Evolutionary conservation across 2,113 vertebrate species (phyloP).

Genomic region (Gobio gobio): DNA sequence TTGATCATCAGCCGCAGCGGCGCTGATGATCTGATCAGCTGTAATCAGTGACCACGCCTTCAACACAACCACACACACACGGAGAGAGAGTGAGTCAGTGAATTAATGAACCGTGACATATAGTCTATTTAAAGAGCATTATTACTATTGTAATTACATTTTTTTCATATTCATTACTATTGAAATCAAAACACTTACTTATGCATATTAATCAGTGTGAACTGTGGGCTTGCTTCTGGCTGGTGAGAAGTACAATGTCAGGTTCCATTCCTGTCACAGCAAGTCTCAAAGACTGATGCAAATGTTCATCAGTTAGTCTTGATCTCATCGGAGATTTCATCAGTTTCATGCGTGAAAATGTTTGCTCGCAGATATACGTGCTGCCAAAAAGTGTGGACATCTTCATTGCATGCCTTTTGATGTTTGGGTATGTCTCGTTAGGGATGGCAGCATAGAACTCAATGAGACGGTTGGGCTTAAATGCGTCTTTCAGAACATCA

Average conservation of each 20-base stretch:
- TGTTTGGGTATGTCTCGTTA: conserved; percentile 31
- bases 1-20: too few species aligned
- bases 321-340: background rate
- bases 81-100: too few species aligned
- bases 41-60: too few species aligned
- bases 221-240: conserved; percentile 41
- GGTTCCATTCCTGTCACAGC: conserved; percentile 24
- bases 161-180: too few species aligned
- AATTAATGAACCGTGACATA: too few species aligned
- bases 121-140: too few species aligned
- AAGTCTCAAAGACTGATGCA: conserved; percentile 32
- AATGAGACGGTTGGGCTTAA: background rate
- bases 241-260: conserved; percentile 35
- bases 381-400: conserved; percentile 31
- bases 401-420: conserved; percentile 48
- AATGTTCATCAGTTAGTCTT: conserved; percentile 23
- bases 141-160: too few species aligned
- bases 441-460: conserved; percentile 23
- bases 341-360: conserved; percentile 43
- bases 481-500: background rate
- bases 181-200: background rate
- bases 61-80: too few species aligned
- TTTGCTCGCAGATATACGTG: conserved; percentile 42
- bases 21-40: too few species aligned
- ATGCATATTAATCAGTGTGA: conserved; percentile 27